These are phyloP conservation scores for Pseudorhombus dupliciocellatus DNA, from an alignment of 2,113 vertebrate species.

Conservation along the genomic window DNA sequence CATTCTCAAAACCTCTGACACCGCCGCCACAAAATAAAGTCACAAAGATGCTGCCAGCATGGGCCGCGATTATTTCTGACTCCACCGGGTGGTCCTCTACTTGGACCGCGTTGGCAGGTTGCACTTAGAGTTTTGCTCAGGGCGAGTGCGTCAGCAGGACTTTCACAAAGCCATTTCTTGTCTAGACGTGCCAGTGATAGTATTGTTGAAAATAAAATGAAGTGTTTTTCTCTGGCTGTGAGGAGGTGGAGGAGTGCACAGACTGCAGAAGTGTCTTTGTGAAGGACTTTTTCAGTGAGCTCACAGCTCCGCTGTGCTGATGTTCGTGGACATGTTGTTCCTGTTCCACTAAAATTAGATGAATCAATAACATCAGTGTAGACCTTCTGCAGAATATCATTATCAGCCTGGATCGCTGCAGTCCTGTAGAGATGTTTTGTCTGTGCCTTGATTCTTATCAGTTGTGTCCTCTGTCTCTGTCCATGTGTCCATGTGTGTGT, in stretches of 20 bases:
- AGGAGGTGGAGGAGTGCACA: background rate
- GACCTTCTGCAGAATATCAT: slow-evolving; percentile 7
- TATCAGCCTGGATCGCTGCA: background rate
- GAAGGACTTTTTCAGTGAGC: slow-evolving; percentile 26
- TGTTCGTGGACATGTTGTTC: slow-evolving; percentile 1
- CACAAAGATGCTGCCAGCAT: slow-evolving; percentile 30
- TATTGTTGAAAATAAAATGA: slow-evolving; percentile 6
- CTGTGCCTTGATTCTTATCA: background rate
- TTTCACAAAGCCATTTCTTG: background rate
- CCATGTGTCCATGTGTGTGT: background rate
- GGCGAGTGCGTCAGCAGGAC: background rate
- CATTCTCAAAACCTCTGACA: slow-evolving; percentile 40
- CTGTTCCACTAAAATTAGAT: slow-evolving; percentile 18
- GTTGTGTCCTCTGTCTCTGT: background rate
- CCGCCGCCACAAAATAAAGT: slow-evolving; percentile 10
- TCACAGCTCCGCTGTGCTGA: too few relatives aligned
- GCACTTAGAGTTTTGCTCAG: background rate
- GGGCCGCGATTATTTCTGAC: slow-evolving; percentile 22
- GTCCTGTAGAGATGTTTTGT: slow-evolving; percentile 10
- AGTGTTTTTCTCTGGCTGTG: background rate
- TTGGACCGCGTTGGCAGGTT: slow-evolving; percentile 1
- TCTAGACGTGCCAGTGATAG: background rate
- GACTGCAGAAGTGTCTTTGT: background rate
- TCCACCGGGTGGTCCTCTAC: slow-evolving; percentile 27
- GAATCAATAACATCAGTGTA: slow-evolving; percentile 7